Conservation (phyloP, 2,113 vertebrate genomes). For the Cephalopterus ornatus region DNA sequence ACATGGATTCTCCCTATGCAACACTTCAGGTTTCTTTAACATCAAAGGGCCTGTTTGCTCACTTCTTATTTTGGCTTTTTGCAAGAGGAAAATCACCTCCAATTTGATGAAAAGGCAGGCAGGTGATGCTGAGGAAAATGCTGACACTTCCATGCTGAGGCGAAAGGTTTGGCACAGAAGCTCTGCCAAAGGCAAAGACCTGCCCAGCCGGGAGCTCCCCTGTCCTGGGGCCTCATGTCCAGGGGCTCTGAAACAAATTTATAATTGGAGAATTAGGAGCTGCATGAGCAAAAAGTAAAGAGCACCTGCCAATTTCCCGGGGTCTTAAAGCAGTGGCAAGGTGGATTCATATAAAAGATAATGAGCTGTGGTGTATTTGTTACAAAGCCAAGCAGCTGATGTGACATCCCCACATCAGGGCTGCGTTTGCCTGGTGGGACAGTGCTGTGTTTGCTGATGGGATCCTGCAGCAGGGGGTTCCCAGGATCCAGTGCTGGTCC, state of each 20-base stretch:
- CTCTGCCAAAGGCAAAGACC: not conserved
- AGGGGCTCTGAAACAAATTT: not conserved
- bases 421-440: not conserved
- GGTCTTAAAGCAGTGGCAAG: constrained; percentile 15
- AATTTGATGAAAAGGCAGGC: not conserved
- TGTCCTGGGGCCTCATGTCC: not conserved
- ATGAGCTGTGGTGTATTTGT: constrained; percentile 36
- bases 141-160: not conserved
- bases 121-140: not conserved
- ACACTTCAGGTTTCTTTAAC: not conserved
- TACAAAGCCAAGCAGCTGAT: constrained; percentile 42
- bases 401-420: not conserved
- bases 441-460: not conserved
- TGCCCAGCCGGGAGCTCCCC: not conserved
- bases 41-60: not conserved
- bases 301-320: not conserved
- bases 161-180: not conserved
- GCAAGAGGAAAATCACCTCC: not conserved
- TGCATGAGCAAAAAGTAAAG: not conserved
- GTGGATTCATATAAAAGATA: constrained; percentile 34
- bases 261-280: not conserved
- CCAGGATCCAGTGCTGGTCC: not conserved
- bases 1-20: not conserved
- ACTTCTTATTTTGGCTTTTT: not conserved
- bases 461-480: not conserved